Base-by-base conservation (phyloP, 2,113 vertebrate genomes). In the Sphyrna mokarran region DNA sequence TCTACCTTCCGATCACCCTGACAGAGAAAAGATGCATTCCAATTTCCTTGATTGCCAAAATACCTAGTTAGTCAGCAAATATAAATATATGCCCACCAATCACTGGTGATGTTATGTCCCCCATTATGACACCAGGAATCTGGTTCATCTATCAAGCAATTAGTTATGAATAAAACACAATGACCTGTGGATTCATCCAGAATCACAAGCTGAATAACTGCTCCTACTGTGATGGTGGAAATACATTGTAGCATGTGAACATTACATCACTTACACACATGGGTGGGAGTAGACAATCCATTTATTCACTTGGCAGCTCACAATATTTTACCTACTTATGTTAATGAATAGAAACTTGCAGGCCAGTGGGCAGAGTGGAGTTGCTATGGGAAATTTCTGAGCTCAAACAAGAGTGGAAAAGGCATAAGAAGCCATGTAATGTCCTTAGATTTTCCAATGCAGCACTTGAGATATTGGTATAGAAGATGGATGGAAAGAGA, bases 21-120 rank as follows among this genome's bases (percentile, higher is more conserved):
- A 83, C 78, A 83, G 78, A 83, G n/a, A 83, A 40, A n/a, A 83
- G 78, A 83, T 83, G 78, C 78, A 40, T 83, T 83, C 78, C 37
- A 16, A 40, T 83, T 18, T 40, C 78, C 78, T 83, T 37, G 40
- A 83, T 16, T 83, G 78, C 78, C 78, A 83, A 83, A 83, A 18
- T 37, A 83, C 37, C 78, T 43, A 16, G 6, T 83, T 83, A 14
- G n/a, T 80, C 37, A 83, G 78, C 78, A 83, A 40, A 83, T 40
- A 83, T 37, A 40, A 83, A 83, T 83, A 40, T 40, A 40, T 83
- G 37, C 78, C 78, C 11, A 16, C 78, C 78, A 83, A 43, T 83
- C 18, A 1, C n/a, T 20, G 18, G 5, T 37, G 37, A 43, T 83
- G 16, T 11, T 40, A 83, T 37, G 29, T 80, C 78, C n/a, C 6